Base-by-base conservation (phyloP, 2,888 invertebrate genomes). In the Theristus sp. region DNA sequence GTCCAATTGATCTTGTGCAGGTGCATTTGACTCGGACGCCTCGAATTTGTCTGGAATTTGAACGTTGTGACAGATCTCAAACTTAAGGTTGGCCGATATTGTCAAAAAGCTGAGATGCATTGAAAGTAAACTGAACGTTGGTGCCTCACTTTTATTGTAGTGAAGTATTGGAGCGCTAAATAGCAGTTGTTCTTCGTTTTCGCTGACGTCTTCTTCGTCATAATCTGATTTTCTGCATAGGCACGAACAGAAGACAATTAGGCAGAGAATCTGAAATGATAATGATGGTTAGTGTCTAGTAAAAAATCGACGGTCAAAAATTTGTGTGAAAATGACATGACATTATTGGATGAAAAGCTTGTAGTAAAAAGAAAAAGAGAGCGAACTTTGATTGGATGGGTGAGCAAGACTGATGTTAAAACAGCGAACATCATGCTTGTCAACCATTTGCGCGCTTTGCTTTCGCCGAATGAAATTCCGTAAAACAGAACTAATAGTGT, bases 381-480 rank as follows among this genome's bases (percentile, higher is more conserved):
- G 22, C 26, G 62, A 63, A 77, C 77, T 73, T 79, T 77, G 49
- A 79, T 69, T 1, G 79, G 79, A 63, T 79, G 77, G 10, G 77
- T 77, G 26, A 79, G 63, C 63, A 79, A 73, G 2, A 79, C 70
- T 0, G 77, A 77, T 17, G 74, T 71, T 60, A 78, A 70, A 68
- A 79, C 76, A 1, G 77, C 75, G 1, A 78, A 66, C 52, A 78
- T 59, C 69, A 79, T 72, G 2, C 79, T 76, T 0, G 77, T 73
- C 20, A 79, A 73, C 79, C 79, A 79, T 64, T 78, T 75, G 59
- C 73, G 72, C 52, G 74, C 74, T 62, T 75, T 77, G 2, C 70
- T 70, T 62, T 79, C 76, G n/a, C 76, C 75, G 67, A 79, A 79
- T 66, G 66, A 67, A 59, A 79, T 74, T 3, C 76, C 78, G 65